Evolutionary conservation across 2,888 invertebrate genomes (phyloP).

Genomic region (Falcaria lacertinaria): DNA sequence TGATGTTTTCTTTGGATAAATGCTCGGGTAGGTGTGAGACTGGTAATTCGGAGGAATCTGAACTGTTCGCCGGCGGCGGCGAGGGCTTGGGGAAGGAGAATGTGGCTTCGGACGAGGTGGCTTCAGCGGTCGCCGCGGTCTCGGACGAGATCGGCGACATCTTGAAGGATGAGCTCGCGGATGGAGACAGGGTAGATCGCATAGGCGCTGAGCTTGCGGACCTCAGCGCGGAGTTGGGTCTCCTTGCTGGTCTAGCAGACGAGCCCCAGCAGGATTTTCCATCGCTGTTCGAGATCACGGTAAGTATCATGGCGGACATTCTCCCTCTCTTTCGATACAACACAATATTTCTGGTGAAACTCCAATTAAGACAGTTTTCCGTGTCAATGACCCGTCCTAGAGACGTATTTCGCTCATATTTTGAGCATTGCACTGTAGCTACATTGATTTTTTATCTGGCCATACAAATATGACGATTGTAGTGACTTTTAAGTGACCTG

Average conservation of each 20-base stretch:
- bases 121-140: constrained; percentile 65
- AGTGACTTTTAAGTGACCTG: background rate
- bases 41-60: constrained; percentile 50
- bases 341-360: constrained; percentile 7
- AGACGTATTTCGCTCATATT: background rate
- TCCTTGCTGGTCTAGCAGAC: constrained; percentile 66
- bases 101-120: constrained; percentile 60
- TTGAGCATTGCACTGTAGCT: background rate
- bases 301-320: constrained; percentile 59
- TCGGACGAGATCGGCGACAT: constrained; percentile 74
- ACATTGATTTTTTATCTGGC: background rate
- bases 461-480: background rate
- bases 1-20: constrained; percentile 76
- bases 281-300: constrained; percentile 68
- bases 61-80: constrained; percentile 53
- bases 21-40: constrained; percentile 59
- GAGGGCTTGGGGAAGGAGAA: constrained; percentile 47
- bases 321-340: constrained; percentile 12
- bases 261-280: constrained; percentile 64
- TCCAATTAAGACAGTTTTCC: background rate
- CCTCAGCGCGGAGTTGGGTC: constrained; percentile 65
- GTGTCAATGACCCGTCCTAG: constrained; percentile 9
- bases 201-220: constrained; percentile 69
- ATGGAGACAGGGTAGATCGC: constrained; percentile 63
- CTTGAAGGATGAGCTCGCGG: constrained; percentile 67